Base-by-base conservation (phyloP, 1,140 invertebrate species). In the Berghia stephanieae region DNA sequence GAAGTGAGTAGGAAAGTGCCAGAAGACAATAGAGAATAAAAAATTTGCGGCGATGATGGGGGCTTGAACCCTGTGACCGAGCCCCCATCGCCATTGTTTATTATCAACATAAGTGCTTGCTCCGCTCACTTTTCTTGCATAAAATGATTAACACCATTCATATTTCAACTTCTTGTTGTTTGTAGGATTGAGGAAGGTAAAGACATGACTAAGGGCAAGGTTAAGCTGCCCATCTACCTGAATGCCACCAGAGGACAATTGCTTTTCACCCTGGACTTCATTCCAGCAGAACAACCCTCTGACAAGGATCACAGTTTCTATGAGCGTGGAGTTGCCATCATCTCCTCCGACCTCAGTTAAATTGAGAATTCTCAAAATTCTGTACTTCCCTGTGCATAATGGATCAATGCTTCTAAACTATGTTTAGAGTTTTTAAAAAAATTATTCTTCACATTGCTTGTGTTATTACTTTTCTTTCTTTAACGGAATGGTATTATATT, bases 211-310 rank as follows among this genome's bases (percentile, higher is more conserved):
- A 79, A 81, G 71, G 79, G 84, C 10, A 83, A 94, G 87, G 91
- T 99, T 24, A 95, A 95, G 1, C 91, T 99, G 70, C 98, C 98
- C 0, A 96, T 99, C 79, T 99, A 99, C 89, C 91, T 99, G 81
- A 99, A 99, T 90, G 95, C 96, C 40, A 98, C 97, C 2, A 93
- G 98, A 80, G 94, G 94, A 0, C 97, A 99, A 87, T 90, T 99
- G 63, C 90, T 99, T 71, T 99, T 99, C 90, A 98, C 96, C 0
- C 93, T 99, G 69, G 96, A 99, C 85, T 92, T 99, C 84, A 94
- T 95, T 82, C 94, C 96, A 44, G 71, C 75, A 2, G 78, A 79
- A 3, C 95, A 95, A 43, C 92, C 94, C 49, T 79, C 95, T 94
- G 90, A 95, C 96, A 88, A 94, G 93, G 79, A 96, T 95, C 88